These are phyloP conservation scores for Brachymystax lenok DNA, from an alignment of 2,797 vertebrate genomes.

Conservation along the genomic window DNA sequence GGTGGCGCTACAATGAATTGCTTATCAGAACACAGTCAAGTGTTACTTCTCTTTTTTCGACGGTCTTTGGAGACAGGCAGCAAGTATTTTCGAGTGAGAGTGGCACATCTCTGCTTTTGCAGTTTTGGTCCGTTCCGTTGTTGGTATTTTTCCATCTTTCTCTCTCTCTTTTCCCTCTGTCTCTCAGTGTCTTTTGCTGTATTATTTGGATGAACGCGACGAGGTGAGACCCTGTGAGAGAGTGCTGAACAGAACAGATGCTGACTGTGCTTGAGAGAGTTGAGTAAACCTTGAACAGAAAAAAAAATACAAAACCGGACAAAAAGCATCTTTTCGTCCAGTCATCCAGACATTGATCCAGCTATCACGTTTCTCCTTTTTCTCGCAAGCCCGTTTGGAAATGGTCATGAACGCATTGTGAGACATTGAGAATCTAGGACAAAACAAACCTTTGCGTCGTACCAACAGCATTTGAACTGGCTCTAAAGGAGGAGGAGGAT, in stretches of 20 bases:
- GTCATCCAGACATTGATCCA: slow-evolving; percentile 27
- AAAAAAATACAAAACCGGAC: slow-evolving; percentile 17
- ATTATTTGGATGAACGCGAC: slow-evolving; percentile 43
- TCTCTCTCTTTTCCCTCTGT: slow-evolving; percentile 6
- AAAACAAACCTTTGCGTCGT: slow-evolving; percentile 52
- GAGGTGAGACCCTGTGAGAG: slow-evolving; percentile 41
- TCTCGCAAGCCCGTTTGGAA: slow-evolving; percentile 30
- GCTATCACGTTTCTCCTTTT: slow-evolving; percentile 6
- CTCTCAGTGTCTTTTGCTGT: slow-evolving; percentile 20
- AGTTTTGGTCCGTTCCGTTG: slow-evolving; percentile 41
- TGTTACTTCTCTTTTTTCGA: slow-evolving; percentile 48
- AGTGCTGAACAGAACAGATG: slow-evolving; percentile 18
- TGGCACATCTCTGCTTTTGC: slow-evolving; percentile 47
- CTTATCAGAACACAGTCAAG: slow-evolving; percentile 40
- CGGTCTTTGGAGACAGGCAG: slow-evolving; percentile 67
- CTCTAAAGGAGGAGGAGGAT: slow-evolving; percentile 48
- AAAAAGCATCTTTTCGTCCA: slow-evolving; percentile 26
- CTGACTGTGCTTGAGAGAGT: slow-evolving; percentile 13
- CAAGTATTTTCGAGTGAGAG: slow-evolving; percentile 42
- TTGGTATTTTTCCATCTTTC: slow-evolving; percentile 29
- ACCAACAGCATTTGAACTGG: slow-evolving; percentile 63
- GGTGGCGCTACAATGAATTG: slow-evolving; percentile 72
- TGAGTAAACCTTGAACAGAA: background rate
- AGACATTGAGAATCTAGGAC: slow-evolving; percentile 7
- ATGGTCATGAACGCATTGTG: slow-evolving; percentile 26